These are phyloP conservation scores for Elgaria multicarinata DNA, from an alignment of 2,113 vertebrate species.

Conservation along the genomic window DNA sequence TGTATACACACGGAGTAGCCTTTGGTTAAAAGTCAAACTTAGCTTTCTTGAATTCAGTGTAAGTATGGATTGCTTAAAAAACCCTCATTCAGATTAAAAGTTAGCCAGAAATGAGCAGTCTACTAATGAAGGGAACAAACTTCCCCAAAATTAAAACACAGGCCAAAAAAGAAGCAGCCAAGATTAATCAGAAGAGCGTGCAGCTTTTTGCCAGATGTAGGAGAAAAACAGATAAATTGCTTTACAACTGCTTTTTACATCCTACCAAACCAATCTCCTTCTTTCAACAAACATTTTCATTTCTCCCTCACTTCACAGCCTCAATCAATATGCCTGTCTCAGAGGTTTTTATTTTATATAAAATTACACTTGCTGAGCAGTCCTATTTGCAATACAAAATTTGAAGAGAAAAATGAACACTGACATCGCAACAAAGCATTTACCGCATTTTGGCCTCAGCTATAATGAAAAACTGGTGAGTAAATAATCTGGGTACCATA, in stretches of 20 bases:
- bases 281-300: constrained; percentile 9
- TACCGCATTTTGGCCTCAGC: neutral
- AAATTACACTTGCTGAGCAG: neutral
- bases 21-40: neutral
- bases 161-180: neutral
- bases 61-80: neutral
- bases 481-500: constrained; percentile 84
- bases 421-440: neutral
- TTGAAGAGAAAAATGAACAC: neutral
- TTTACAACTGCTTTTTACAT: neutral
- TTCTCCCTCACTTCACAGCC: constrained; percentile 47
- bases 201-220: constrained; percentile 10
- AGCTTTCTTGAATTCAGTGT: neutral
- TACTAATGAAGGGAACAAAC: neutral
- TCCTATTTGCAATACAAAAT: neutral
- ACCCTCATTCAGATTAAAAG: constrained; percentile 34
- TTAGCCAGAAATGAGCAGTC: constrained; percentile 8
- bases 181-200: neutral
- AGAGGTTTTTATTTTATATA: constrained; percentile 26
- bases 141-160: neutral
- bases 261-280: constrained; percentile 33
- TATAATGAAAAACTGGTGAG: neutral
- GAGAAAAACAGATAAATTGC: neutral
- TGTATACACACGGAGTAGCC: neutral
- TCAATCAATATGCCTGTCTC: constrained; percentile 26